Evolutionary conservation across 2,888 invertebrate genomes (phyloP).

Genomic region (Mimachlamys varia): DNA sequence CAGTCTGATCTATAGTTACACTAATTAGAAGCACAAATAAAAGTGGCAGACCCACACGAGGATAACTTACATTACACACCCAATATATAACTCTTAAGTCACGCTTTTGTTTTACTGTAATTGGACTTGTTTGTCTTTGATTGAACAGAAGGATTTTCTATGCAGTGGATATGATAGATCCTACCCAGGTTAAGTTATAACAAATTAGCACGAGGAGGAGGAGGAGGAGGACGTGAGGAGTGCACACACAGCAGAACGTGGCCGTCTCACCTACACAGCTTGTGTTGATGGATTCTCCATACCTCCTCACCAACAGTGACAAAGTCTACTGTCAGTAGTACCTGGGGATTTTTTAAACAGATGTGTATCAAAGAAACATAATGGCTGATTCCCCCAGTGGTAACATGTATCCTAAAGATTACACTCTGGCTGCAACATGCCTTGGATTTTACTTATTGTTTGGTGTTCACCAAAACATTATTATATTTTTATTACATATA

Average conservation of each 20-base stretch:
- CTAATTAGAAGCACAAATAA: slow-evolving; percentile 26
- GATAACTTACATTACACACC: neutral
- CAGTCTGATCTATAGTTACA: slow-evolving; percentile 27
- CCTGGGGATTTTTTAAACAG: neutral
- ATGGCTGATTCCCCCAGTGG: neutral
- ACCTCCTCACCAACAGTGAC: neutral
- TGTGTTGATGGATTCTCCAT: neutral
- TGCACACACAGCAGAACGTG: neutral
- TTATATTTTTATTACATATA: neutral
- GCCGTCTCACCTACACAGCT: neutral
- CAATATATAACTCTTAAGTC: neutral
- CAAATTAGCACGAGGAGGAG: neutral
- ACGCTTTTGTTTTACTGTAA: neutral
- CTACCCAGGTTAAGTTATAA: neutral
- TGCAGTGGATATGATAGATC: neutral
- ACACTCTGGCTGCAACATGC: neutral
- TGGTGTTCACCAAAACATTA: neutral
- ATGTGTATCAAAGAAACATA: slow-evolving; percentile 4
- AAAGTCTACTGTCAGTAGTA: neutral
- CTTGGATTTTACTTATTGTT: neutral
- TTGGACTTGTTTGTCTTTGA: neutral
- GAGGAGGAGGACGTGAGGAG: too few species aligned
- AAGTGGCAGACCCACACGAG: neutral
- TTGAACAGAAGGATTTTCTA: neutral
- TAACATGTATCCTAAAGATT: neutral